phyloP scores from a whole-genome alignment of 2,888 invertebrate species.

The Synanthedon formicaeformis region DNA sequence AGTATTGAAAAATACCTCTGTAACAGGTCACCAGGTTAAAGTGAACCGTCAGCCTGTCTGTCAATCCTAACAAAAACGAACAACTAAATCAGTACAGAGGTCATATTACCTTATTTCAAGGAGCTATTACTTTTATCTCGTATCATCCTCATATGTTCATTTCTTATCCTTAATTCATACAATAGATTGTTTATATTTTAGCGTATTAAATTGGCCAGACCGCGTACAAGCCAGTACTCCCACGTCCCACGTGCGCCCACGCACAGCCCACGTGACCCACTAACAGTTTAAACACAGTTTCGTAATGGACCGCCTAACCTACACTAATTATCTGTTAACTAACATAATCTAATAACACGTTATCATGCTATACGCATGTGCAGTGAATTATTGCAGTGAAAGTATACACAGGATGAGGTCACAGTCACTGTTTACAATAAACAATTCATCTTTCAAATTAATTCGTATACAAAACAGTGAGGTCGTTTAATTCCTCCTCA shows the following conservation, averaged over 20 bases:
- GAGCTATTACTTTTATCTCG: too few species aligned
- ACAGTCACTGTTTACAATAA: not conserved
- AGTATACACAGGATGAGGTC: not conserved
- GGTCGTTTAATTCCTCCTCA: too few species aligned
- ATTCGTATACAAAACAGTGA: too few species aligned
- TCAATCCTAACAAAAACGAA: too few species aligned
- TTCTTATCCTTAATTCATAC: too few species aligned
- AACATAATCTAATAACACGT: not conserved
- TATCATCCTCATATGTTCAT: too few species aligned
- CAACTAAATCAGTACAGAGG: too few species aligned
- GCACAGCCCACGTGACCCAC: slow-evolving; percentile 5
- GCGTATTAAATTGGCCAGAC: not conserved
- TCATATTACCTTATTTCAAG: too few species aligned
- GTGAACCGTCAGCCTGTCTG: too few species aligned
- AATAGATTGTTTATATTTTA: not conserved
- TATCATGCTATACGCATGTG: not conserved
- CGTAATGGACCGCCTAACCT: slow-evolving; percentile 1
- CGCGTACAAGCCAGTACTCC: slow-evolving; percentile 8
- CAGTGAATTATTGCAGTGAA: not conserved
- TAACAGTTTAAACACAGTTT: slow-evolving; percentile 1
- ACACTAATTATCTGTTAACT: slow-evolving; percentile 2
- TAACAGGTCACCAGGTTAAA: too few species aligned
- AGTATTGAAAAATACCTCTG: too few species aligned
- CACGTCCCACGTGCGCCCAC: slow-evolving; percentile 11
- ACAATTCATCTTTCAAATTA: too few species aligned